Conservation (phyloP, 2,113 vertebrate genomes). For the Percopsis transmontana region DNA sequence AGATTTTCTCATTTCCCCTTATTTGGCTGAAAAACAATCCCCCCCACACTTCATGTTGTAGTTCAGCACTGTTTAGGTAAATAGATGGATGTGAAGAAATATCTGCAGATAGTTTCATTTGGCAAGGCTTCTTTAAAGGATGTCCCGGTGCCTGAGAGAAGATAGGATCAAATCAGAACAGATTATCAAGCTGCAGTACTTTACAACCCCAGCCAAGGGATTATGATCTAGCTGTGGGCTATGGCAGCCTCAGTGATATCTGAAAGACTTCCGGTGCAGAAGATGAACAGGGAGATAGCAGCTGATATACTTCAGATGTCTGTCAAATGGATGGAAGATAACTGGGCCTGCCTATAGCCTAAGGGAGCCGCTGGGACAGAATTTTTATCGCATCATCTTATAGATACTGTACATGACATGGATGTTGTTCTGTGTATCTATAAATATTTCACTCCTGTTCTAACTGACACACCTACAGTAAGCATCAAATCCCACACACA, state of each 20-base stretch:
- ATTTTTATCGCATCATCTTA: conserved; percentile 10
- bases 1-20: conserved; percentile 22
- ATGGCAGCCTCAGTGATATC: conserved; percentile 43
- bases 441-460: not conserved
- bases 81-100: conserved; percentile 30
- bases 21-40: not conserved
- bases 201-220: conserved; percentile 54
- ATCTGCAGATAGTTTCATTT: conserved; percentile 40
- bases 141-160: conserved; percentile 32
- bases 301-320: conserved; percentile 46
- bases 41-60: conserved; percentile 6
- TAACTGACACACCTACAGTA: not conserved
- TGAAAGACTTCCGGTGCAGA: conserved; percentile 33
- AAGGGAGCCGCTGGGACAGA: conserved; percentile 12
- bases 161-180: conserved; percentile 66
- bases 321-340: conserved; percentile 53
- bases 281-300: conserved; percentile 50
- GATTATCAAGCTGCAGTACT: conserved; percentile 65
- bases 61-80: conserved; percentile 25
- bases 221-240: conserved; percentile 61
- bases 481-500: no score
- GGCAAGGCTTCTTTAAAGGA: conserved; percentile 47
- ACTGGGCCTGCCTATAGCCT: conserved; percentile 21
- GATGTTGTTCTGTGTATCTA: not conserved
- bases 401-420: not conserved